Conservation (phyloP, 2,888 invertebrate genomes). For the Amitus sp. region DNA sequence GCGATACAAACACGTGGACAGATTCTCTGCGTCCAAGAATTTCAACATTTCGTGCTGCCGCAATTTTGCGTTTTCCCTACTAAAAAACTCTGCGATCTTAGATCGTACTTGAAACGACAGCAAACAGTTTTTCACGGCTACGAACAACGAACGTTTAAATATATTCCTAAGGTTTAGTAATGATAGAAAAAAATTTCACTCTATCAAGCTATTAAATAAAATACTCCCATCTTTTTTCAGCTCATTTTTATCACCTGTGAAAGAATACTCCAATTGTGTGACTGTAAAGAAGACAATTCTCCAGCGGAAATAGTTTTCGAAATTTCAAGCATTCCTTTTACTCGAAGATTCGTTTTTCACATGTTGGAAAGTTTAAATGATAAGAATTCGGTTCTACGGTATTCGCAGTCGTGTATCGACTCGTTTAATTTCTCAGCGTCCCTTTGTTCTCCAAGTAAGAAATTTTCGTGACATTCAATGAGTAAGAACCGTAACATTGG, state of each 20-base stretch:
- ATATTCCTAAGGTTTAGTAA: slow-evolving; percentile 77
- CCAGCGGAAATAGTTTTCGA: slow-evolving; percentile 68
- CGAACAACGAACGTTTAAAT: slow-evolving; percentile 79
- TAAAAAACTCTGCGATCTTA: slow-evolving; percentile 68
- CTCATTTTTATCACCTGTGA: slow-evolving; percentile 83
- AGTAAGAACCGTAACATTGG: no score
- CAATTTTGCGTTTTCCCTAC: slow-evolving; percentile 79
- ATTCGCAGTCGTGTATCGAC: slow-evolving; percentile 59
- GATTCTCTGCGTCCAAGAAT: slow-evolving; percentile 83
- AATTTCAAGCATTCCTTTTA: slow-evolving; percentile 70
- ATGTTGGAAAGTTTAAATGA: slow-evolving; percentile 58
- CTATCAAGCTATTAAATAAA: background rate
- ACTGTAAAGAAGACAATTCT: slow-evolving; percentile 69
- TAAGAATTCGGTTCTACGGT: slow-evolving; percentile 48
- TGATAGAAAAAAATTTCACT: background rate
- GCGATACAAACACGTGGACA: slow-evolving; percentile 87
- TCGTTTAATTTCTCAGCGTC: slow-evolving; percentile 57
- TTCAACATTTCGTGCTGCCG: slow-evolving; percentile 82
- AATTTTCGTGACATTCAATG: no score
- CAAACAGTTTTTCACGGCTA: slow-evolving; percentile 79
- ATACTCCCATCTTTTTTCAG: slow-evolving; percentile 68
- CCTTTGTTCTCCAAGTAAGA: slow-evolving; percentile 53
- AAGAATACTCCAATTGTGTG: slow-evolving; percentile 77
- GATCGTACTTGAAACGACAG: slow-evolving; percentile 77
- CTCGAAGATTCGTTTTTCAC: slow-evolving; percentile 70